Evolutionary conservation across 2,888 invertebrate species (phyloP), one percentile per base, ranked within the genome.

Genomic region (Osmoderma eremita): DNA sequence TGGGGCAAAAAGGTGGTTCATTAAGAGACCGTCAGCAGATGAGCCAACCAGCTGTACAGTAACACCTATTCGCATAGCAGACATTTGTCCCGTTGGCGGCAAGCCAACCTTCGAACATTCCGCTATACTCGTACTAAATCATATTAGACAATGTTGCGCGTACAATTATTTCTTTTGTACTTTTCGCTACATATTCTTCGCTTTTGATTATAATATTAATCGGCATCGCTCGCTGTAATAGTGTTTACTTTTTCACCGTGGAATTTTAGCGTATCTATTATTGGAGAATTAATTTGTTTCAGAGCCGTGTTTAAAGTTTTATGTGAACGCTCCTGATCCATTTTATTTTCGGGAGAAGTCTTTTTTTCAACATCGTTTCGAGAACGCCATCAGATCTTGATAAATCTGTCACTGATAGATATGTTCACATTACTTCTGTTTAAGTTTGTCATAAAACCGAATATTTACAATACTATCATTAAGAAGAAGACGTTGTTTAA

Each of bases 21-120:
- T 61, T 61, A 61, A 45, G 58, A 45, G 17, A 45, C 58, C 58
- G 58, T 30, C 58, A 45, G 42, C 36, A 30, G 45, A 61, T 61
- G 58, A 61, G 58, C 58, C 45, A 61, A 61, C 30, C 58, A 45
- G 24, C 58, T 61, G 45, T 61, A 30, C 58, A 61, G 58, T 61
- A 45, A 61, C 48, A 61, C 48, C 45, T 61, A 61, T 61, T 61
- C 58, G 24, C 58, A 61, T 30, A 30, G 58, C 30, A 45, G 45
- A 48, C 58, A 42, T 58, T 45, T 58, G 58, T 58, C 58, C 45
- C 30, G 58, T 61, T 61, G 58, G 58, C 58, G 17, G 17, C 10
- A 61, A 5, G 22, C 58, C 58, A 45, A 13, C 24, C 30, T 48
- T 18, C 18, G 17, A 24, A 61, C 58, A 61, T 61, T 61, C 58